A percentile compares a stretch with the other conserved stretches of the same genome.
phyloP scores from a whole-genome alignment of 2,113 vertebrate genomes.

The Ancistrus triradiatus region DNA sequence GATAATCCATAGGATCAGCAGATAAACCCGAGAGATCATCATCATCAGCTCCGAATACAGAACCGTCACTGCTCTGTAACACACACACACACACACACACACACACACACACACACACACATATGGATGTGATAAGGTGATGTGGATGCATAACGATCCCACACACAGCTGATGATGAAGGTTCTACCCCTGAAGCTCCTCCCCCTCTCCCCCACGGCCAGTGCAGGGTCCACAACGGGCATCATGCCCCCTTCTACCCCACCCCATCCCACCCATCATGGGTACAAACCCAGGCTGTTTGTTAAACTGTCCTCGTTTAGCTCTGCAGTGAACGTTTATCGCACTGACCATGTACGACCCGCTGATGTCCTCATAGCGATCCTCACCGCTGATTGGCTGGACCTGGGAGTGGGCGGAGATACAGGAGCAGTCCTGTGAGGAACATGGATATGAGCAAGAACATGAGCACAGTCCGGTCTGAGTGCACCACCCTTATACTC shows the following conservation, averaged over 20 bases:
- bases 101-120: constrained; percentile 23
- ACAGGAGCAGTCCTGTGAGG: constrained; percentile 89
- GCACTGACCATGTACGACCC: constrained; percentile 83
- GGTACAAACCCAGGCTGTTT: too few relatives aligned
- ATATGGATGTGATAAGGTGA: background rate
- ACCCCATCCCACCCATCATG: too few relatives aligned
- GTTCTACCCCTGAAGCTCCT: too few relatives aligned
- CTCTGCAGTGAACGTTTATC: constrained; percentile 2
- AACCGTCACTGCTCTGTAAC: constrained; percentile 75
- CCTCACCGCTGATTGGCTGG: constrained; percentile 84
- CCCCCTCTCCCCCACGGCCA: too few relatives aligned
- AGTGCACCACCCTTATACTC: background rate
- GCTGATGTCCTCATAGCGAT: constrained; percentile 79
- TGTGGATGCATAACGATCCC: too few relatives aligned
- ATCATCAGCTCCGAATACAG: constrained; percentile 63
- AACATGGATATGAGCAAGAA: constrained; percentile 51
- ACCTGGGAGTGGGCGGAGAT: constrained; percentile 87
- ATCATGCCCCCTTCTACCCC: background rate
- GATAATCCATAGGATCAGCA: constrained; percentile 81
- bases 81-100: constrained; percentile 30
- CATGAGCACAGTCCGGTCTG: background rate
- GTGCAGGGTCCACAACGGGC: too few relatives aligned
- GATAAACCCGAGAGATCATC: constrained; percentile 75
- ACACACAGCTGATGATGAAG: too few relatives aligned
- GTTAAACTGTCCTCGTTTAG: too few relatives aligned